phyloP scores from a whole-genome alignment of 2,797 vertebrate genomes.

The Apogon hyalosoma region DNA sequence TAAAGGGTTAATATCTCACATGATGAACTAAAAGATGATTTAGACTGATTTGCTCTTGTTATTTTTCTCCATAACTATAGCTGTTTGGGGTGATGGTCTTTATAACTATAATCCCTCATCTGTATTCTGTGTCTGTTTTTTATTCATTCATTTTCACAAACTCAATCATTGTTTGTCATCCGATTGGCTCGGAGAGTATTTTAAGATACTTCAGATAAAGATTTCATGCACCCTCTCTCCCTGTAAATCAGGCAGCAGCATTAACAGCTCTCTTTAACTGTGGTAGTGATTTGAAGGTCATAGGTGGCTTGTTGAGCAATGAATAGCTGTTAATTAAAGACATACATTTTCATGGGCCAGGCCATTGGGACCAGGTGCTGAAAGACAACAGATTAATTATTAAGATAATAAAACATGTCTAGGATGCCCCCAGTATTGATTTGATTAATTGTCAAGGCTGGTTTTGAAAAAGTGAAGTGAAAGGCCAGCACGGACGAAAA shows the following conservation, averaged over 20 bases:
- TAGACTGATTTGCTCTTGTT: background rate
- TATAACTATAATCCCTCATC: background rate
- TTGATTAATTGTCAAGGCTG: slow-evolving; percentile 36
- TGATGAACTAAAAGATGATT: background rate
- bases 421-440: slow-evolving; percentile 35
- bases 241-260: slow-evolving; percentile 19
- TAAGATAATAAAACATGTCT: slow-evolving; percentile 51
- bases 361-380: slow-evolving; percentile 27
- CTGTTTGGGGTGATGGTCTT: background rate
- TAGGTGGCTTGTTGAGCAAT: slow-evolving; percentile 55
- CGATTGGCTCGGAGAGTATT: slow-evolving; percentile 13
- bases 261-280: slow-evolving; percentile 36
- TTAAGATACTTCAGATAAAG: slow-evolving; percentile 25
- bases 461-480: slow-evolving; percentile 8
- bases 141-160: background rate
- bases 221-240: background rate
- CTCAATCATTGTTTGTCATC: background rate
- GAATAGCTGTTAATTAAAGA: slow-evolving; percentile 60
- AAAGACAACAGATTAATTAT: slow-evolving; percentile 60
- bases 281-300: slow-evolving; percentile 58
- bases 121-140: slow-evolving; percentile 1
- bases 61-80: background rate
- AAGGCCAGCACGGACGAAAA: no score
- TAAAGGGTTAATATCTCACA: background rate
- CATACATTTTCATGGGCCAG: slow-evolving; percentile 32